Base-by-base conservation (phyloP, 2,797 vertebrate species). In the Gobio occitaniae region DNA sequence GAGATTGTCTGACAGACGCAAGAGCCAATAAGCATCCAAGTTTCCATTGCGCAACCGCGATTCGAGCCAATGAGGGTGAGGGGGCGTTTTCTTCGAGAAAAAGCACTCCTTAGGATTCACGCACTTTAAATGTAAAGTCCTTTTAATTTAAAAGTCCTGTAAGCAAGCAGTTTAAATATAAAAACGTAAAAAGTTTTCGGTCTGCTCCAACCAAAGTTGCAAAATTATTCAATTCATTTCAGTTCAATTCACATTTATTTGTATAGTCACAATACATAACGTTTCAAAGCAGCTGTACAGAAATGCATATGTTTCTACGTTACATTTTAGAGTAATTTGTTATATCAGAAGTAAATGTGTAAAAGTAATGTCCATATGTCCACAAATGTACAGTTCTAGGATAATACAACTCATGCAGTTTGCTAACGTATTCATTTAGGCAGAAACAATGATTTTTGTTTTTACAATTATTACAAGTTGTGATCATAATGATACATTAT, bases 21-120 rank as follows among this genome's bases (percentile, higher is more conserved):
- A 3, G 0, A 72, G 32, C 93, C 93, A 95, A 95, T 94, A 87
- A 90, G 11, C 87, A 59, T 69, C 17, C 56, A n/a, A 1, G 21
- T 25, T 56, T 68, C 9, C 21, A 44, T n/a, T 9, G 5, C 29
- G 15, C 4, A 5, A 6, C 2, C 3, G 8, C 13, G 12, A 56
- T 56, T 38, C 54, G 9, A 17, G 29, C 87, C 83, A 85, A 87
- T 85, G 6, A 87, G 6, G 3, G 12, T 6, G 10, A 36, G 11
- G 50, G 19, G 65, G 59, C 32, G 12, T 19, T 44, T 21, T 19
- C 4, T 8, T 36, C 9, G 8, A 19, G 29, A 3, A 17, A 16
- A 63, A 0, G 1, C 52, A 7, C 0, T 1, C 0, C 15, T 9
- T 32, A 12, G 54, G 4, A 41, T 17, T 66, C 15, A 29, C 1